These are phyloP conservation scores for Mallotus villosus DNA, from an alignment of 2,797 vertebrate species.

Conservation along the genomic window DNA sequence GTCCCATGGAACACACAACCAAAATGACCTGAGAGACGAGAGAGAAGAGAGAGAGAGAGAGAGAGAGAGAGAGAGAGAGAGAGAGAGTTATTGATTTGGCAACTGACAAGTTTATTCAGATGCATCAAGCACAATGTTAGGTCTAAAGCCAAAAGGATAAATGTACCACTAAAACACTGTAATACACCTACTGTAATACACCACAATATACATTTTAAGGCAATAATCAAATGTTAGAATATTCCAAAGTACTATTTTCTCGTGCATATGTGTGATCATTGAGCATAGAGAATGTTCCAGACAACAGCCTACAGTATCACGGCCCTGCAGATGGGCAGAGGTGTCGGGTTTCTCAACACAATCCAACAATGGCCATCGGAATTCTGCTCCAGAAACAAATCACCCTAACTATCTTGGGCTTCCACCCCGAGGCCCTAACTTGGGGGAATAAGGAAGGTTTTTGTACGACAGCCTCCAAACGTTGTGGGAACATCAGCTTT, in stretches of 20 bases:
- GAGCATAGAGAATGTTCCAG: constrained; percentile 50
- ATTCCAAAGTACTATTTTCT: background rate
- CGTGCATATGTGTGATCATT: constrained; percentile 46
- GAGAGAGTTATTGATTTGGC: too few species aligned
- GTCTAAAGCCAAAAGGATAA: background rate
- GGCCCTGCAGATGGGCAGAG: constrained; percentile 68
- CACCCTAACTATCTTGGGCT: constrained; percentile 46
- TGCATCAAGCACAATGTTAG: background rate
- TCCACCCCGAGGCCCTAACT: constrained; percentile 54
- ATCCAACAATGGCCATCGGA: constrained; percentile 67
- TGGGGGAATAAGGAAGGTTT: constrained; percentile 16
- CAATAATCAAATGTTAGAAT: background rate
- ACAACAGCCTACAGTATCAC: constrained; percentile 65
- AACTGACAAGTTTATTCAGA: too few species aligned
- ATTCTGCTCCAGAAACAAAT: constrained; percentile 73
- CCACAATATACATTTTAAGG: background rate
- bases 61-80: background rate
- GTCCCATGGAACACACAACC: constrained; percentile 98
- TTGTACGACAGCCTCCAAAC: constrained; percentile 17
- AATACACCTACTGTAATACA: background rate
- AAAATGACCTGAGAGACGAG: constrained; percentile 91
- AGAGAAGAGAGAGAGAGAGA: too few species aligned
- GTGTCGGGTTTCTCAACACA: constrained; percentile 68
- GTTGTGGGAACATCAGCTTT: constrained; percentile 19
- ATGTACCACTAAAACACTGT: background rate